Conservation (phyloP, 2,113 vertebrate genomes). For the Ochotona curzoniae region DNA sequence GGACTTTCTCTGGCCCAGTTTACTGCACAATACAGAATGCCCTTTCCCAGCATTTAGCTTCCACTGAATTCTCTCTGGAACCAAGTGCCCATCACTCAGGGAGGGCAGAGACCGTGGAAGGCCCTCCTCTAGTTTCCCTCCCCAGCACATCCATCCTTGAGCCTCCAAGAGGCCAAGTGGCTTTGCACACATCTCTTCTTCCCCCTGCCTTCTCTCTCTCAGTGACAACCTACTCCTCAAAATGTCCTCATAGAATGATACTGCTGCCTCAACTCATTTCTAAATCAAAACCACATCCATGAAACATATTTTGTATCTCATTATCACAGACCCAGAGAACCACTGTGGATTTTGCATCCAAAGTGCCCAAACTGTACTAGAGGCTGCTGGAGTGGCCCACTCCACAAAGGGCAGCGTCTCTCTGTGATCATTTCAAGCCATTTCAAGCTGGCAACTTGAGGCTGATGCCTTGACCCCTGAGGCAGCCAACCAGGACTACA, state of each 20-base stretch:
- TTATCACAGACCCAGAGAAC: neutral
- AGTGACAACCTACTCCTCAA: neutral
- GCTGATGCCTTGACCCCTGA: neutral
- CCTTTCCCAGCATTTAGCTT: neutral
- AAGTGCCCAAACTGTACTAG: neutral
- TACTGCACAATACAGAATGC: neutral
- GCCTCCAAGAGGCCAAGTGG: neutral
- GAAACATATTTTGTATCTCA: neutral
- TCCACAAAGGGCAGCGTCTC: neutral
- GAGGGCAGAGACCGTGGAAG: neutral
- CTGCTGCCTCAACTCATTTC: neutral
- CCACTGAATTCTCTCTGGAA: neutral
- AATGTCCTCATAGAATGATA: neutral
- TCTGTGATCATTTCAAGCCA: neutral
- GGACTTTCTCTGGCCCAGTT: neutral
- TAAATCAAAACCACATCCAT: neutral
- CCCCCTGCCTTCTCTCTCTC: neutral
- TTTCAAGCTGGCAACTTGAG: neutral
- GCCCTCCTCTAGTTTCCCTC: neutral
- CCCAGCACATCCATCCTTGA: fast-evolving
- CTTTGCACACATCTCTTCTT: neutral
- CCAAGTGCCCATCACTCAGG: neutral
- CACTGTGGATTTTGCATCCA: neutral
- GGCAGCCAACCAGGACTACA: neutral
- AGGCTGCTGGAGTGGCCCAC: neutral